A percentile compares a stretch with the other conserved stretches of the same genome.
Conservation (phyloP, 2,888 invertebrate species). For the Dromius quadrimaculatus region DNA sequence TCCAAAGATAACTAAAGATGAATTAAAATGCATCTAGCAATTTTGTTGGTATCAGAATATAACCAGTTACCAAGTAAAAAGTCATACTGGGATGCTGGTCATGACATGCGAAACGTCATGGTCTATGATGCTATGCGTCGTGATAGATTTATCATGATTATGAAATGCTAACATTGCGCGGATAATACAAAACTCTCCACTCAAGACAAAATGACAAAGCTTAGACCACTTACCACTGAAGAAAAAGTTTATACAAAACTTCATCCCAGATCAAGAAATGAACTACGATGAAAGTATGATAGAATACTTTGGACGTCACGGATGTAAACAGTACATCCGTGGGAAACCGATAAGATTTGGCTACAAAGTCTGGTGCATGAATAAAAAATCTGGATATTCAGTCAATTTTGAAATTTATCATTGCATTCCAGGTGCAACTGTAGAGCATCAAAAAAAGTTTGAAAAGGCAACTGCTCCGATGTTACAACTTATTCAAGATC, state of each 20-base stretch:
- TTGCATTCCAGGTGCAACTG: constrained; percentile 56
- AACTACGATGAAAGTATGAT: constrained; percentile 56
- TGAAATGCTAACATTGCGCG: constrained; percentile 56
- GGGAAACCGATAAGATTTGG: constrained; percentile 58
- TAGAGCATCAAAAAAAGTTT: constrained; percentile 54
- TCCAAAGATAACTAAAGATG: constrained; percentile 41
- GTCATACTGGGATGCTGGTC: constrained; percentile 55
- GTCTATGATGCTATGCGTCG: constrained; percentile 55
- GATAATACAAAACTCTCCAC: constrained; percentile 55
- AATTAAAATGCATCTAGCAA: constrained; percentile 29
- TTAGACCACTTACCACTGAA: constrained; percentile 55
- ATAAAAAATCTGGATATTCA: constrained; percentile 55
- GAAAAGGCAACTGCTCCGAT: constrained; percentile 56
- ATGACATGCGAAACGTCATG: constrained; percentile 54
- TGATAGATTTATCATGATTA: constrained; percentile 55
- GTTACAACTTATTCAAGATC: constrained; percentile 54
- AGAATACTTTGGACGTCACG: constrained; percentile 56
- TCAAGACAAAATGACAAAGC: constrained; percentile 58
- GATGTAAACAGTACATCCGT: constrained; percentile 57
- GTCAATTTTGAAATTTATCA: constrained; percentile 58
- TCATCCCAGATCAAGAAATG: constrained; percentile 40
- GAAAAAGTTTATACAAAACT: constrained; percentile 54
- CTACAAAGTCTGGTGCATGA: constrained; percentile 57
- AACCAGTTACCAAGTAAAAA: constrained; percentile 53
- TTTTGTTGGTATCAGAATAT: constrained; percentile 56